phyloP scores from a whole-genome alignment of 1,140 invertebrate species.

The Kradibia gibbosae region DNA sequence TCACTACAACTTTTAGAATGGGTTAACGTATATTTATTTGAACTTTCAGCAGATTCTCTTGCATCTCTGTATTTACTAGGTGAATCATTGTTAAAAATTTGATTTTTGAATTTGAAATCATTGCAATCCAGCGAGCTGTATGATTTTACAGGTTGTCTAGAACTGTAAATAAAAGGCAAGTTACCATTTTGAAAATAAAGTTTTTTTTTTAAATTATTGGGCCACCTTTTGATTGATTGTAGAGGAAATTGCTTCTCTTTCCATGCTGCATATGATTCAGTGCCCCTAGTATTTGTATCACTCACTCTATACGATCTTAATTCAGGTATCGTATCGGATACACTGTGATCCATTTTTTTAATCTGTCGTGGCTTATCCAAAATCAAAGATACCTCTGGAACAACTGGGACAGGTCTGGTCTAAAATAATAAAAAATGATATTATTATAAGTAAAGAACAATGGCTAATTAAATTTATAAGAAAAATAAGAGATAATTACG shows the following conservation, averaged over 20 bases:
- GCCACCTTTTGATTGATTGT: conserved; percentile 11
- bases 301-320: not conserved
- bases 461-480: conserved; percentile 2
- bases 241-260: conserved; percentile 56
- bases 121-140: not conserved
- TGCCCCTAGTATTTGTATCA: conserved; percentile 2
- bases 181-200: conserved; percentile 23
- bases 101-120: conserved; percentile 21
- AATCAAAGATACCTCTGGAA: conserved; percentile 63
- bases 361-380: conserved; percentile 54
- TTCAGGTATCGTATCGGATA: not conserved
- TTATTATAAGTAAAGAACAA: not conserved
- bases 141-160: not conserved
- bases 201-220: conserved; percentile 13
- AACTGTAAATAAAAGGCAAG: not conserved
- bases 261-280: conserved; percentile 61
- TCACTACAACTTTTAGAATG: conserved; percentile 5
- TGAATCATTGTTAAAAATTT: conserved; percentile 1
- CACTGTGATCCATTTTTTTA: conserved; percentile 6
- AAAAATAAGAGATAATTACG: conserved; percentile 50
- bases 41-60: not conserved
- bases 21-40: conserved; percentile 34
- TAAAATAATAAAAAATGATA: conserved; percentile 49
- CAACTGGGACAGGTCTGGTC: conserved; percentile 55
- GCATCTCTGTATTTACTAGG: conserved; percentile 3